Conservation (phyloP, 2,113 vertebrate genomes). For the Patagioenas fasciata region DNA sequence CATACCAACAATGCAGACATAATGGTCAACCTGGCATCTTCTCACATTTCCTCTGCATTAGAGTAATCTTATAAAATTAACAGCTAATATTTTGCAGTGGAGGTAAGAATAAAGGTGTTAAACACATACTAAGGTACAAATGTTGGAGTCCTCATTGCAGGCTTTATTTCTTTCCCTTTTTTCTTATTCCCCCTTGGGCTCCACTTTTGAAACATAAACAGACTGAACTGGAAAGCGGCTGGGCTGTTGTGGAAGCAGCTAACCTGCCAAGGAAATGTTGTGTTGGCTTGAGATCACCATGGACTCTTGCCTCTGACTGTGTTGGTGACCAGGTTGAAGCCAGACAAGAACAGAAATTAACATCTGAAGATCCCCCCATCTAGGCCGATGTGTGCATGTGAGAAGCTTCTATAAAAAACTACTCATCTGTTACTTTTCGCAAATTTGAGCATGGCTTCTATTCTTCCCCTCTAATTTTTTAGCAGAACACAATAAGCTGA, state of each 20-base stretch:
- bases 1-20: background rate
- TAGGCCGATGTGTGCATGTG: rapidly evolving
- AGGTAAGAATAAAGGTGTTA: background rate
- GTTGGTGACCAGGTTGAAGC: background rate
- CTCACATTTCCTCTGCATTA: background rate
- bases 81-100: background rate
- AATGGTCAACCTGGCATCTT: background rate
- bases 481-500: background rate
- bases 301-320: rapidly evolving
- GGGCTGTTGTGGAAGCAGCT: background rate
- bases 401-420: background rate
- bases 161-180: background rate
- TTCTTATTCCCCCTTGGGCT: background rate
- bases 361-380: background rate
- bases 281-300: background rate
- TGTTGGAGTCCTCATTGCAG: background rate
- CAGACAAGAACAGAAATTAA: background rate
- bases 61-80: background rate
- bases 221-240: background rate
- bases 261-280: background rate
- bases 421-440: background rate
- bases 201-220: background rate
- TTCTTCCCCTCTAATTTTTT: background rate
- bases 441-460: background rate
- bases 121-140: background rate